These are phyloP conservation scores for Dryobotodes eremita DNA, from an alignment of 2,888 invertebrate species.

Conservation along the genomic window DNA sequence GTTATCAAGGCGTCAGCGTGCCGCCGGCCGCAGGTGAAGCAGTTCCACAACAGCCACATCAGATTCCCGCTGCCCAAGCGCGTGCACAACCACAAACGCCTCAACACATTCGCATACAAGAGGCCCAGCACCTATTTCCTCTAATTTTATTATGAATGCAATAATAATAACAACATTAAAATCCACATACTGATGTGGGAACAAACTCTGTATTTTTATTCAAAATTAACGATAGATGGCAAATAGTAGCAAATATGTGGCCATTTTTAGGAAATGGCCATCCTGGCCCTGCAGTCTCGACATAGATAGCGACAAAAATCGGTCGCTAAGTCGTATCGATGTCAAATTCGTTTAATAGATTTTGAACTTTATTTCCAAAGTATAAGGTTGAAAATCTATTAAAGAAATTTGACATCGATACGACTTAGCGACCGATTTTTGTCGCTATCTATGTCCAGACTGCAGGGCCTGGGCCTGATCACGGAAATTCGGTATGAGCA, in stretches of 20 bases:
- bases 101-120: conserved; percentile 96
- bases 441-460: too few species aligned
- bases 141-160: conserved; percentile 82
- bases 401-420: too few species aligned
- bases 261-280: too few species aligned
- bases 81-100: conserved; percentile 95
- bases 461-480: too few species aligned
- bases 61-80: conserved; percentile 99
- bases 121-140: conserved; percentile 95
- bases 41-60: conserved; percentile 99
- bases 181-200: conserved; percentile 78
- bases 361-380: too few species aligned
- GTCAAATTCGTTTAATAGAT: too few species aligned
- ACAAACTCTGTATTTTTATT: conserved; percentile 56
- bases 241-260: neutral
- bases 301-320: too few species aligned
- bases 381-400: too few species aligned
- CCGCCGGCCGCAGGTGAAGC: conserved; percentile 98
- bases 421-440: too few species aligned
- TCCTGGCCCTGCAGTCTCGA: too few species aligned
- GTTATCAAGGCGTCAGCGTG: conserved; percentile 97
- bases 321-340: too few species aligned
- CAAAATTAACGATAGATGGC: neutral
- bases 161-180: conserved; percentile 78
- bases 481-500: too few species aligned